Evolutionary conservation across 2,797 vertebrate genomes (phyloP), one percentile per base, ranked within the genome.

Genomic region (Pogonophryne albipinna): DNA sequence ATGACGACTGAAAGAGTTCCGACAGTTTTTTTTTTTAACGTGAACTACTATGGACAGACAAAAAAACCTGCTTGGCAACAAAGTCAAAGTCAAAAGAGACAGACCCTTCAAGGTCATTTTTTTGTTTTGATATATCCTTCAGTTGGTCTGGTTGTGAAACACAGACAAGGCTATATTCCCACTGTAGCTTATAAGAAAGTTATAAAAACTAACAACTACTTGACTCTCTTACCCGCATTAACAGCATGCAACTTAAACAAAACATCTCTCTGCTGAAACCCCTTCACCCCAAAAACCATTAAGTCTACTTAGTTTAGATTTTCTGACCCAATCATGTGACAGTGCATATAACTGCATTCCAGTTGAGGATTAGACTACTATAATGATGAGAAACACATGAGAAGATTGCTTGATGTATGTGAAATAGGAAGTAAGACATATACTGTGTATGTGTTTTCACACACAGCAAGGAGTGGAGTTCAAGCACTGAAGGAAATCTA

Each of bases 361-460:
- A 63, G 52, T 19, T 0, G 42, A 68, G 44, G 41, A 65, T 68
- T 38, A 38, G 34, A 8, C 34, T 52, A 64, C 9, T 12, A 6
- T n/a, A 38, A 47, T 59, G 49, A 80, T 62, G 49, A 61, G 49
- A 63, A 60, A 60, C 19, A 12, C 15, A 67, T 41, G 19, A 51
- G 44, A 23, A n/a, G 45, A 59, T 16, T 46, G 45, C 49, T 79
- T 61, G 34, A 78, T 56, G 27, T 72, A 49, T 61, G 27, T 38
- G 55, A 87, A 86, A 70, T 66, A 51, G 78, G 75, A 89, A 84
- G 78, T 76, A 56, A 79, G 53, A 49, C 19, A 51, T n/a, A 20
- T 1, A 47, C 15, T 56, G 17, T 4, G 61, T 17, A 38, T 38
- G 8, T 38, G 8, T 38, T 17, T 31, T 41, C 16, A 49, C 15